These are phyloP conservation scores for Crossocerus cetratus DNA, from an alignment of 2,888 invertebrate genomes.

Conservation along the genomic window DNA sequence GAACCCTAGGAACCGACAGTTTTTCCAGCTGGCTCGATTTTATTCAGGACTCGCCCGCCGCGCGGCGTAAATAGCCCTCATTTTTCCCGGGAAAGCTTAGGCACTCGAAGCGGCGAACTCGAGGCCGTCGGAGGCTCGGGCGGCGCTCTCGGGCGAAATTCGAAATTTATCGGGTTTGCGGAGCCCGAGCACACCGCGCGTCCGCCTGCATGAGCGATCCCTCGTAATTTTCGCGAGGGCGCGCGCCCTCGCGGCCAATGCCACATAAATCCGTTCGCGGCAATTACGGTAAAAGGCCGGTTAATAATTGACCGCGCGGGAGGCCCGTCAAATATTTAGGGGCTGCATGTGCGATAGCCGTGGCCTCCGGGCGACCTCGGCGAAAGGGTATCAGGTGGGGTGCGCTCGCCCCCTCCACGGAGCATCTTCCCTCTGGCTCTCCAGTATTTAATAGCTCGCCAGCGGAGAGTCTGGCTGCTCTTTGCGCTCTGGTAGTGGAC, in stretches of 20 bases:
- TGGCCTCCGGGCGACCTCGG: not conserved
- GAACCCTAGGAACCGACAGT: too few species aligned
- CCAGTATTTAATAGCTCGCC: too few species aligned
- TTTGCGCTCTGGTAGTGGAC: not conserved
- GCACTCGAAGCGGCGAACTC: not conserved
- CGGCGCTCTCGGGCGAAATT: slow-evolving; percentile 27
- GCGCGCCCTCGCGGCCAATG: not conserved
- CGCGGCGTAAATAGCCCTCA: not conserved
- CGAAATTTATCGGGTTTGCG: slow-evolving; percentile 25
- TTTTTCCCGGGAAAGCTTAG: not conserved
- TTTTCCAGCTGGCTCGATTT: not conserved
- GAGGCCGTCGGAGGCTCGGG: slow-evolving; percentile 8
- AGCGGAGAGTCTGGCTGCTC: not conserved
- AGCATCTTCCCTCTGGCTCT: too few species aligned
- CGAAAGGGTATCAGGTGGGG: not conserved
- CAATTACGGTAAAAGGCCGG: slow-evolving; percentile 52
- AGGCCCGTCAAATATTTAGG: slow-evolving; percentile 42
- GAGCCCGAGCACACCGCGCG: not conserved
- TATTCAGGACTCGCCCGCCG: not conserved
- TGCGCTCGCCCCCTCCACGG: too few species aligned
- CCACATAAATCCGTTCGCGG: slow-evolving; percentile 48
- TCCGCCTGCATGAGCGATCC: slow-evolving; percentile 39
- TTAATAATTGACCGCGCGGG: slow-evolving; percentile 47
- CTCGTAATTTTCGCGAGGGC: slow-evolving; percentile 35
- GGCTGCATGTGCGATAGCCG: slow-evolving; percentile 23